phyloP scores from a whole-genome alignment of 2,888 invertebrate genomes.

The Cheilosia scutellata region DNA sequence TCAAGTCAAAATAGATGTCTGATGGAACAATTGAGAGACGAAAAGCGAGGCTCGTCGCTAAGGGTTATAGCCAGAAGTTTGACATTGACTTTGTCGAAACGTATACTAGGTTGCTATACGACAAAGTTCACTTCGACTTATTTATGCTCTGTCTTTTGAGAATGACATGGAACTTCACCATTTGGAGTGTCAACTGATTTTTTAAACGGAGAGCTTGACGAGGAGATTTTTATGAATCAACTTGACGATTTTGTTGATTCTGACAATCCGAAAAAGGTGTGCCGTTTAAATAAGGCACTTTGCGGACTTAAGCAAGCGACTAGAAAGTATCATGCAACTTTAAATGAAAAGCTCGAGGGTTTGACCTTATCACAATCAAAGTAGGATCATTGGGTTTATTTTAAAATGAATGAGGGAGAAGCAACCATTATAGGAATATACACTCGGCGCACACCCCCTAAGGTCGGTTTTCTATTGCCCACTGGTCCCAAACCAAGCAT shows the following conservation, averaged over 20 bases:
- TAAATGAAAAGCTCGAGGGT: conserved; percentile 7
- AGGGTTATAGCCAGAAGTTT: conserved; percentile 26
- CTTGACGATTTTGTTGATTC: background rate
- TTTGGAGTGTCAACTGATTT: conserved; percentile 46
- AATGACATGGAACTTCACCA: conserved; percentile 31
- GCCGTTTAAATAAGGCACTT: conserved; percentile 21
- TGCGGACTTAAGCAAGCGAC: conserved; percentile 41
- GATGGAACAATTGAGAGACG: conserved; percentile 41
- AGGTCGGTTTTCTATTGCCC: too few relatives aligned
- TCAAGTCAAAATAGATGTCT: conserved; percentile 35
- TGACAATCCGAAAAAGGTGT: conserved; percentile 10
- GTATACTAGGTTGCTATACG: conserved; percentile 17
- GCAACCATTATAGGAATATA: conserved; percentile 16
- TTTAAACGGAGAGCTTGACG: conserved; percentile 5
- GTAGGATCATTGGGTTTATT: conserved; percentile 22
- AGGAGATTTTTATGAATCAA: too few relatives aligned
- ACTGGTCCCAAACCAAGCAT: too few relatives aligned
- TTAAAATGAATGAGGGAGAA: conserved; percentile 16
- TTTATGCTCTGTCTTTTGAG: conserved; percentile 38
- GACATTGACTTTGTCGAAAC: conserved; percentile 28
- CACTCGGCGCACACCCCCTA: too few relatives aligned
- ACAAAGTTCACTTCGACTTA: conserved; percentile 34
- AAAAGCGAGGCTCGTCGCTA: conserved; percentile 50
- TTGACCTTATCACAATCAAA: conserved; percentile 14
- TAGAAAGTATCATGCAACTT: conserved; percentile 31